Evolutionary conservation across 2,113 vertebrate species (phyloP), one percentile per base, ranked within the genome.

Genomic region (Clinocottus analis): DNA sequence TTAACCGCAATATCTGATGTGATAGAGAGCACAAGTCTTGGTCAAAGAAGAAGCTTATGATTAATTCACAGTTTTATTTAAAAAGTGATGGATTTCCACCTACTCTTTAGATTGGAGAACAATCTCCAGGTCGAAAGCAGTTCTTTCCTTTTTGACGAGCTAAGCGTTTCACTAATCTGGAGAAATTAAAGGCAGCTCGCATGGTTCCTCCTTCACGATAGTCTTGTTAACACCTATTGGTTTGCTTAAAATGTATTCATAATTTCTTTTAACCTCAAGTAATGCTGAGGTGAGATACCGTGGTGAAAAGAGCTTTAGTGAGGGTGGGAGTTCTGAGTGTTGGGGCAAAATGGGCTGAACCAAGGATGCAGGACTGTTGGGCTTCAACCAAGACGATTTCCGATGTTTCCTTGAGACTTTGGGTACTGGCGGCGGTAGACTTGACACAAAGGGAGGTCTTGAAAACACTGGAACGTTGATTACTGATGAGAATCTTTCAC

Each of bases 251-350:
- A 92, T 85, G 19, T 90, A 93, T 1, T 80, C 35, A 33, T 91
- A 91, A 77, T 92, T 83, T 81, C 90, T 89, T 59, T 73, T 39
- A 19, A 93, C 92, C 3, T 92, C 19, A 4, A 93, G 69, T 2
- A 91, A 76, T 0, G 88, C 56, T 17, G 92, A 93, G 3, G 89
- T 93, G 72, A 93, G 91, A 68, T 12, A 68, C 53, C 51, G 70
- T 0, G 84, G 77, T 12, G 90, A 90, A 65, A 93, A 93, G 0
- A 91, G 17, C 39, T 79, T 35, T 0, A 90, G 78, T 1, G 78
- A 76, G 1, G 83, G 9, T 1, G 84, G 84, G 14, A 90, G 77
- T 0, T 73, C 13, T 21, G 41, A 33, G 17, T 43, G 25, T 47
- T 13, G 29, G 0, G 66, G 43, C 12, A 62, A 31, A 43, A 4